Conservation (phyloP, 64 coral and sea anemone species). For the Orbicella faveolata region DNA sequence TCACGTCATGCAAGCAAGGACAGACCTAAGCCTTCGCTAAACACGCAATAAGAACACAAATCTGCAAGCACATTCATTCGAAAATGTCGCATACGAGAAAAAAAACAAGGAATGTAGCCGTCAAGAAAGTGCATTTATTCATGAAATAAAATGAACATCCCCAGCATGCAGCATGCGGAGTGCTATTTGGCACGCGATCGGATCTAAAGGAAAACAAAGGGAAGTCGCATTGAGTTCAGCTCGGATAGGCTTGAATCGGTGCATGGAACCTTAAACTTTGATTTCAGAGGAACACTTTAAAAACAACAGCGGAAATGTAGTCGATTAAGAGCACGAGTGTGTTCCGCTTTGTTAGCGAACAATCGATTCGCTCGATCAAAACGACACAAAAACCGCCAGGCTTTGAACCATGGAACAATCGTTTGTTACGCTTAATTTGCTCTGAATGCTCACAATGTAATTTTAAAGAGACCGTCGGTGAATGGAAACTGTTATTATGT, state of each 20-base stretch:
- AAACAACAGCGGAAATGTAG: neutral
- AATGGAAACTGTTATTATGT: constrained; percentile 22
- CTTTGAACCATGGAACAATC: constrained; percentile 28
- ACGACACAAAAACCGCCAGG: neutral
- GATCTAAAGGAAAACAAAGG: constrained; percentile 9
- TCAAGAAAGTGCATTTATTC: neutral
- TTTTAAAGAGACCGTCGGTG: neutral
- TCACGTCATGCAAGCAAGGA: constrained; percentile 10
- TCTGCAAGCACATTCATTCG: neutral
- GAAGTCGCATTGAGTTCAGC: neutral
- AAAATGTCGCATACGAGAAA: neutral
- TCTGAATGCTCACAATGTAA: neutral
- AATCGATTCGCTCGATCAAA: neutral
- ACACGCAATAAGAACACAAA: constrained; percentile 6
- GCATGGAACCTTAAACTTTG: neutral
- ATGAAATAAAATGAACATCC: constrained; percentile 2
- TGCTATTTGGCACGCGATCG: constrained; percentile 33
- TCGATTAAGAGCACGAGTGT: neutral
- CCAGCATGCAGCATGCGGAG: neutral
- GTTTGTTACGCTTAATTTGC: constrained; percentile 42
- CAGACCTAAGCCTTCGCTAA: neutral
- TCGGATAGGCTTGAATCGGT: neutral
- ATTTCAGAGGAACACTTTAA: neutral
- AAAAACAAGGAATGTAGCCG: neutral
- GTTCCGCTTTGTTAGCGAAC: constrained; percentile 8